Evolutionary conservation across 2,888 invertebrate species (phyloP).

Genomic region (Nymphalis c-album): DNA sequence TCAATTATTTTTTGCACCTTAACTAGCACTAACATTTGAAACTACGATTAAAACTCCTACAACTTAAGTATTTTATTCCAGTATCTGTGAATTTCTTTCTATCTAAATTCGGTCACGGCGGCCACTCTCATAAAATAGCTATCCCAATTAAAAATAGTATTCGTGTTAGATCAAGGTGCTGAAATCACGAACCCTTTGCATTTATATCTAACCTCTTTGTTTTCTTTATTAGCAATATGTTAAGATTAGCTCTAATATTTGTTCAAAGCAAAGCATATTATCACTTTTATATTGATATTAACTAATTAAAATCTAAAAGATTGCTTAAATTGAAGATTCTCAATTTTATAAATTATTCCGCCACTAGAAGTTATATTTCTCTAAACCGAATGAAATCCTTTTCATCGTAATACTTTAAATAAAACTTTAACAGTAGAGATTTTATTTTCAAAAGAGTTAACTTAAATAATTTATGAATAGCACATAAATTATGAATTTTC

Average conservation of each 20-base stretch:
- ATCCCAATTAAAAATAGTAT: no score
- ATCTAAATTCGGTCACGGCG: no score
- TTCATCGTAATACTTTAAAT: constrained; percentile 9
- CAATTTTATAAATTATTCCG: not conserved
- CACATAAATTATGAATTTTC: constrained; percentile 7
- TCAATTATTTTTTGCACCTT: no score
- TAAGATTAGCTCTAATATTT: not conserved
- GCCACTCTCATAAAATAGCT: no score
- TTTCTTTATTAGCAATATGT: not conserved
- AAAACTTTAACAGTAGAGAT: constrained; percentile 1
- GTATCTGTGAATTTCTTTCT: no score
- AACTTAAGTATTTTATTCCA: no score
- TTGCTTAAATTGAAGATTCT: not conserved
- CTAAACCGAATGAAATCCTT: constrained; percentile 2
- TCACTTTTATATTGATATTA: not conserved
- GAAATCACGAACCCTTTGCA: no score
- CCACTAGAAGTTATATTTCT: constrained; percentile 6
- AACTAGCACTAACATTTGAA: no score
- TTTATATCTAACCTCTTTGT: not conserved
- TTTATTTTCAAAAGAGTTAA: constrained; percentile 2
- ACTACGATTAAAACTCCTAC: no score
- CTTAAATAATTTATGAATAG: constrained; percentile 8
- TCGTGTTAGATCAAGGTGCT: no score
- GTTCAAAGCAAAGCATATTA: not conserved
- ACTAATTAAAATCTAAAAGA: not conserved